Evolutionary conservation across 2,113 vertebrate genomes (phyloP).

Genomic region (Pholis gunnellus): DNA sequence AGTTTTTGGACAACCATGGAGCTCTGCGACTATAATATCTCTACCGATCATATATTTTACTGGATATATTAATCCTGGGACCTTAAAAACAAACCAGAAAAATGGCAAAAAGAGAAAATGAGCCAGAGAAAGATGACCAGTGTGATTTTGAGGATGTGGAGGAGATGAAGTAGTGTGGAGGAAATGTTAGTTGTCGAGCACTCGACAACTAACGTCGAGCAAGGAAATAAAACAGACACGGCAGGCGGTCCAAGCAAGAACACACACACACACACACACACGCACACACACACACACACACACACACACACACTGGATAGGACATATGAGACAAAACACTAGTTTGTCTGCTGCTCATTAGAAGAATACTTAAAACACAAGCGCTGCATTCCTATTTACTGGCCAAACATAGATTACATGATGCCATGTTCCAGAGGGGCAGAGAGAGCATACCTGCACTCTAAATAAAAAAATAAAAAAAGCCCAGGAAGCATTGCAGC

Average conservation of each 20-base stretch:
- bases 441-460: not conserved
- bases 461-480: not conserved
- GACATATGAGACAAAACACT: not conserved
- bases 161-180: not conserved
- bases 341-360: not conserved
- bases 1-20: not conserved
- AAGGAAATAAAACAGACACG: slow-evolving; percentile 50
- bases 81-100: not conserved
- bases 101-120: not conserved
- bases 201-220: slow-evolving; percentile 23
- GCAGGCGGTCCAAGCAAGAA: not conserved
- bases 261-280: slow-evolving; percentile 7
- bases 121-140: slow-evolving; percentile 6
- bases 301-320: not conserved
- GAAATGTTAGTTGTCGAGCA: slow-evolving; percentile 36
- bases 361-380: not conserved
- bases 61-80: not conserved
- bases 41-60: too few relatives aligned
- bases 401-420: slow-evolving; percentile 1
- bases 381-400: not conserved
- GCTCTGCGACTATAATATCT: not conserved
- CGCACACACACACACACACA: slow-evolving; percentile 3
- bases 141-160: slow-evolving; percentile 23
- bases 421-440: not conserved
- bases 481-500: not conserved